Conservation (phyloP, 2,888 invertebrate species). For the Agrypnus murinus region DNA sequence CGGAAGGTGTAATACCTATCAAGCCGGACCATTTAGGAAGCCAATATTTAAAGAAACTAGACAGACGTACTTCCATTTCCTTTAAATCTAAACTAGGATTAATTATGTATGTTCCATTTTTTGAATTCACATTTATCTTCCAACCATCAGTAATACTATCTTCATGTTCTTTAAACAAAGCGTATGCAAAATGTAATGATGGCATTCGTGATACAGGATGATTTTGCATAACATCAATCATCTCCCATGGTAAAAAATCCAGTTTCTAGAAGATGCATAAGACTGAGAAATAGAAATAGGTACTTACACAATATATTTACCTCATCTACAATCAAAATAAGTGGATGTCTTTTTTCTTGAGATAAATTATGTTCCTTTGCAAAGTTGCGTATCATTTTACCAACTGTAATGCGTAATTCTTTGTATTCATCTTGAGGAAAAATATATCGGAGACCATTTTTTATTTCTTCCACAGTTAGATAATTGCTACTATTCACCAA, state of each 20-base stretch:
- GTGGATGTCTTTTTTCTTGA: constrained; percentile 74
- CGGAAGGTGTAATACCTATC: constrained; percentile 72
- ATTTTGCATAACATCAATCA: constrained; percentile 77
- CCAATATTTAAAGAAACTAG: constrained; percentile 72
- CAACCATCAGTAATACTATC: constrained; percentile 74
- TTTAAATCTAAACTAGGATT: constrained; percentile 78
- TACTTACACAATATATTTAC: constrained; percentile 66
- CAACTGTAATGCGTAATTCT: constrained; percentile 70
- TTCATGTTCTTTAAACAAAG: constrained; percentile 77
- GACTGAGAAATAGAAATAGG: neutral
- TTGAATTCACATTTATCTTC: constrained; percentile 71
- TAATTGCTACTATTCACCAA: constrained; percentile 68
- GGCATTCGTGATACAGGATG: constrained; percentile 85
- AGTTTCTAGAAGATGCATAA: constrained; percentile 73
- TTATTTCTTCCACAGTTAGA: constrained; percentile 69
- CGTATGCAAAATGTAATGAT: constrained; percentile 80
- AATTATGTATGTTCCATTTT: constrained; percentile 77
- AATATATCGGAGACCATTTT: constrained; percentile 67
- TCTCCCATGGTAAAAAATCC: constrained; percentile 88
- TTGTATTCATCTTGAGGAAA: constrained; percentile 67
- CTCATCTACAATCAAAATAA: constrained; percentile 82
- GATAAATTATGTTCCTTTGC: constrained; percentile 68
- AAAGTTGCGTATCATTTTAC: constrained; percentile 67
- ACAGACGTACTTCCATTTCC: constrained; percentile 71
- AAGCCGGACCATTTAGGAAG: constrained; percentile 71